phyloP scores from a whole-genome alignment of 2,888 invertebrate species.

The Coenonympha arcania region DNA sequence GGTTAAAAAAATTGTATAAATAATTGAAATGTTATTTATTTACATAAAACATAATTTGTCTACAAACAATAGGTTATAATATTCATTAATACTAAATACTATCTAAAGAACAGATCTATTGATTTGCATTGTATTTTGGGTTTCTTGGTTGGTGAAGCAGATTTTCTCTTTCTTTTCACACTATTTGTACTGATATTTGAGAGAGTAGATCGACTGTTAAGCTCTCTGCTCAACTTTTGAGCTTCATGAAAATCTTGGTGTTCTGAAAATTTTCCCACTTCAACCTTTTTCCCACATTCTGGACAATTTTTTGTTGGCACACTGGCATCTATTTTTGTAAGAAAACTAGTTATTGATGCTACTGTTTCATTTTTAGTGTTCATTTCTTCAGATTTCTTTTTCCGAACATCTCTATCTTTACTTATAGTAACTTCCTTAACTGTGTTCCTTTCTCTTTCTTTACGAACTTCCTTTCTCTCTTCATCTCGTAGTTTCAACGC shows the following conservation, averaged over 20 bases:
- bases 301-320: conserved; percentile 72
- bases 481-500: conserved; percentile 79
- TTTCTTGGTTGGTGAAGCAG: conserved; percentile 51
- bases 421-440: conserved; percentile 32
- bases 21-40: neutral
- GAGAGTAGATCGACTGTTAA: conserved; percentile 63
- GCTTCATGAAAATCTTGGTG: conserved; percentile 92
- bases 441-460: conserved; percentile 30
- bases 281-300: conserved; percentile 79
- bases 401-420: conserved; percentile 29
- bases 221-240: conserved; percentile 79
- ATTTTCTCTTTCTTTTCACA: conserved; percentile 56
- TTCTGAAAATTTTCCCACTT: conserved; percentile 76
- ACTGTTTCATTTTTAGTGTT: conserved; percentile 39
- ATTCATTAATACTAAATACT: conserved; percentile 1
- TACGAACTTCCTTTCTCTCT: conserved; percentile 52
- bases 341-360: conserved; percentile 55
- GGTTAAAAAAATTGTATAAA: neutral
- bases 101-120: conserved; percentile 60
- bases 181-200: conserved; percentile 29
- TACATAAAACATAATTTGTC: neutral
- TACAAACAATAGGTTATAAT: neutral
- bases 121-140: conserved; percentile 56
- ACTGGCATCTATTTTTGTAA: conserved; percentile 58
- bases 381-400: conserved; percentile 26